Evolutionary conservation across 2,888 invertebrate species (phyloP).

Genomic region (Eupithecia abbreviata): DNA sequence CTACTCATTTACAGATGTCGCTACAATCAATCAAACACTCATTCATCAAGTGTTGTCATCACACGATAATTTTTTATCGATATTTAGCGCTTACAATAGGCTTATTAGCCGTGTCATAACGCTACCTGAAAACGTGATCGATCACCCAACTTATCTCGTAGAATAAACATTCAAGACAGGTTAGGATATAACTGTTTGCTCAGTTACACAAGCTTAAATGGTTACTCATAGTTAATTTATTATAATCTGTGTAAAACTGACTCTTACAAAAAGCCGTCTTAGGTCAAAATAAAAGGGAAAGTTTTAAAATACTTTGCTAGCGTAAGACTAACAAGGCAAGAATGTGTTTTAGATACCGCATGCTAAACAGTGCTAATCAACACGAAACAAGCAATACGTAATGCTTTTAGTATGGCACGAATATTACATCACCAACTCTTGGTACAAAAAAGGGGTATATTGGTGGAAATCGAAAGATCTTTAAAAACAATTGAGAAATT

Average conservation of each 20-base stretch:
- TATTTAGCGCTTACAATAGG: slow-evolving; percentile 61
- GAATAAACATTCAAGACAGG: slow-evolving; percentile 70
- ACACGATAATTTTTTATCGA: slow-evolving; percentile 63
- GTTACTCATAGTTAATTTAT: slow-evolving; percentile 11
- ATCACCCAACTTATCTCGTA: slow-evolving; percentile 68
- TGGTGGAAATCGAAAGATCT: neutral
- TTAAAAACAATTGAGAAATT: neutral
- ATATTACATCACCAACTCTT: neutral
- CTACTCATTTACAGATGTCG: neutral
- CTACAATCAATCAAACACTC: neutral
- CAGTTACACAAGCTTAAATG: slow-evolving; percentile 55
- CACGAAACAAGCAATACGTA: slow-evolving; percentile 58
- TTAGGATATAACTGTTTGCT: slow-evolving; percentile 67
- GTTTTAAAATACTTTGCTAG: slow-evolving; percentile 52
- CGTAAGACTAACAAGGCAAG: slow-evolving; percentile 56
- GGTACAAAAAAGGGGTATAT: neutral
- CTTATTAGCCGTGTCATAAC: slow-evolving; percentile 64
- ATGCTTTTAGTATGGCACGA: slow-evolving; percentile 59
- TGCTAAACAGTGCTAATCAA: slow-evolving; percentile 71
- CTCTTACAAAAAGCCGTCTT: slow-evolving; percentile 46
- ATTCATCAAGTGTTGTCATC: slow-evolving; percentile 73
- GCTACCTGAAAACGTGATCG: slow-evolving; percentile 67
- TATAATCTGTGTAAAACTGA: slow-evolving; percentile 38
- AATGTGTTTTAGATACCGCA: slow-evolving; percentile 64
- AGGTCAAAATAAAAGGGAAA: slow-evolving; percentile 59